These are phyloP conservation scores for Heterocephalus glaber DNA, from an alignment of 2,113 vertebrate genomes.

Conservation along the genomic window DNA sequence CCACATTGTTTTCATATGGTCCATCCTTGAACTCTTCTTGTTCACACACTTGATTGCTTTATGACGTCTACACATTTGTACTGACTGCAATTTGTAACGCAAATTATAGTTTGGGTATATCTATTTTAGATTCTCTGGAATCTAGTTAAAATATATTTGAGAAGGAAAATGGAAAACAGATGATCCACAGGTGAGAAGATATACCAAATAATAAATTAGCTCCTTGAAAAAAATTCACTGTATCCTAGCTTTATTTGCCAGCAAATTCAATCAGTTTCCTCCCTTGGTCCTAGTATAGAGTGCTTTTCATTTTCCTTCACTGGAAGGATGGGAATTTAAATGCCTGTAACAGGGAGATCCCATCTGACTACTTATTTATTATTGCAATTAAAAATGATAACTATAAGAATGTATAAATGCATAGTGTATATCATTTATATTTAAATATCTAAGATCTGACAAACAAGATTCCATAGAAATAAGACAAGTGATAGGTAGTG, in stretches of 20 bases:
- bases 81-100: not conserved
- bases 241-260: not conserved
- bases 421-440: not conserved
- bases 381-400: not conserved
- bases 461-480: conserved; percentile 36
- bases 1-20: not conserved
- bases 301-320: not conserved
- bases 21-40: not conserved
- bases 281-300: not conserved
- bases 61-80: not conserved
- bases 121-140: not conserved
- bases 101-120: not conserved
- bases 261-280: not conserved
- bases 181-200: not conserved
- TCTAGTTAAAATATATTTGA: not conserved
- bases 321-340: not conserved
- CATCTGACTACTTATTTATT: not conserved
- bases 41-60: not conserved
- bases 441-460: not conserved
- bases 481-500: not conserved
- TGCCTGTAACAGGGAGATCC: not conserved
- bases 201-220: not conserved
- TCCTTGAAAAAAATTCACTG: not conserved
- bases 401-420: conserved; percentile 1
- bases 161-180: not conserved